Percentiles rank a stretch among this genome's conserved stretches.
Conservation (phyloP, 2,888 invertebrate species). For the Acanthosepion lycidas region DNA sequence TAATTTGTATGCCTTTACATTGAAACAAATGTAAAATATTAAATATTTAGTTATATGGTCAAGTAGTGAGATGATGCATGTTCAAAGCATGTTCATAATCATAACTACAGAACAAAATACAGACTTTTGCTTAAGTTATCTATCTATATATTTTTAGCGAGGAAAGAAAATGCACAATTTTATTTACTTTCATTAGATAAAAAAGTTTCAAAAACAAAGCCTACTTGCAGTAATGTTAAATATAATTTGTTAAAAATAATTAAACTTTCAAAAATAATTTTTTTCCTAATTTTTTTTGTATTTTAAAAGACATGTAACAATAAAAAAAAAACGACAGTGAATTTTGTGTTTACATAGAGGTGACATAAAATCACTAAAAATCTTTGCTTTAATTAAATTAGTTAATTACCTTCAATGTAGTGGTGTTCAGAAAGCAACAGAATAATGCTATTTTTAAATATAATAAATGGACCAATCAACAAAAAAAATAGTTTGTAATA, state of each 20-base stretch:
- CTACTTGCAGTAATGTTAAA: no score
- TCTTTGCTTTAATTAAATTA: no score
- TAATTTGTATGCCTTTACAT: neutral
- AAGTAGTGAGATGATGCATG: neutral
- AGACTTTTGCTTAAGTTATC: no score
- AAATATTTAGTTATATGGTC: neutral
- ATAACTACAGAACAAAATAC: no score
- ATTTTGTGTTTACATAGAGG: neutral
- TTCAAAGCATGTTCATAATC: no score
- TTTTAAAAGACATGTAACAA: neutral
- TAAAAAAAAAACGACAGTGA: neutral
- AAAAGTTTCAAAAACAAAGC: no score
- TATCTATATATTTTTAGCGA: neutral
- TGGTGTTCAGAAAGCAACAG: no score
- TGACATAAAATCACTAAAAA: no score
- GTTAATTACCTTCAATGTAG: neutral
- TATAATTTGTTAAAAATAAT: no score
- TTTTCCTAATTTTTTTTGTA: neutral
- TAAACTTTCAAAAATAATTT: neutral
- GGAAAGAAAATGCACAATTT: neutral
- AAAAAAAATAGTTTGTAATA: neutral
- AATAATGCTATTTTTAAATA: neutral
- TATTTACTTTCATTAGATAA: neutral
- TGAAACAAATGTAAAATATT: neutral
- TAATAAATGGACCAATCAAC: neutral